phyloP scores from a whole-genome alignment of 2,797 vertebrate species.

The Sciaenops ocellatus region DNA sequence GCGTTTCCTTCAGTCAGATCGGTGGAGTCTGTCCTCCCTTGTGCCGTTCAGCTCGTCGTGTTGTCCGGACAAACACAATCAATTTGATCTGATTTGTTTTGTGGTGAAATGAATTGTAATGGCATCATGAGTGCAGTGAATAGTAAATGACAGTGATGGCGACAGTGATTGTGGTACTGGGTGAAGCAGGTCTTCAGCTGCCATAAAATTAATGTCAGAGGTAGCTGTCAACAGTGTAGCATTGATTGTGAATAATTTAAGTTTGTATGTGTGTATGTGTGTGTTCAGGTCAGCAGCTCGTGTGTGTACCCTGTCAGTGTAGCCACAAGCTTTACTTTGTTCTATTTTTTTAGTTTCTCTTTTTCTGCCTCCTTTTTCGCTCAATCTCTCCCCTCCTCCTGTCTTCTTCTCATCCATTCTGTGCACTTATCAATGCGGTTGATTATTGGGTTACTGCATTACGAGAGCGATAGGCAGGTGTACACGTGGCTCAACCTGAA shows the following conservation, averaged over 20 bases:
- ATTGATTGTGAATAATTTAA: constrained; percentile 76
- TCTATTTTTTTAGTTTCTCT: constrained; percentile 1
- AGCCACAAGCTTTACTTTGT: constrained; percentile 27
- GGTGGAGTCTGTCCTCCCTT: constrained; percentile 9
- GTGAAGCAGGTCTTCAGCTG: constrained; percentile 55
- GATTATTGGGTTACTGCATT: constrained; percentile 59
- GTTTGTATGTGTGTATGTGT: constrained; percentile 24
- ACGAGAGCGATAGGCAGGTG: constrained; percentile 12
- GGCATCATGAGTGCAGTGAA: constrained; percentile 42
- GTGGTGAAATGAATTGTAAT: constrained; percentile 58
- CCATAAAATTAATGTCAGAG: constrained; percentile 59
- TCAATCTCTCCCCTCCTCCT: neutral
- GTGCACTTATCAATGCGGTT: constrained; percentile 32
- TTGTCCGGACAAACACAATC: constrained; percentile 62
- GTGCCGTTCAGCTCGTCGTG: constrained; percentile 24
- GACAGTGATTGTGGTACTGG: constrained; percentile 47
- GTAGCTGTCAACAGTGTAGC: constrained; percentile 60
- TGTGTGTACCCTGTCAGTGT: constrained; percentile 20
- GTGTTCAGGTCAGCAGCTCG: constrained; percentile 23
- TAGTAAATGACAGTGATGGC: constrained; percentile 46
- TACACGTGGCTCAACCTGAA: constrained; percentile 27
- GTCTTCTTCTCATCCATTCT: constrained; percentile 16
- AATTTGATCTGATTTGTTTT: constrained; percentile 67
- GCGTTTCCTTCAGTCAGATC: constrained; percentile 45
- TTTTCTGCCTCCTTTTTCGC: neutral